Evolutionary conservation across 2,888 invertebrate species (phyloP).

Genomic region (Heliconius ismenius): DNA sequence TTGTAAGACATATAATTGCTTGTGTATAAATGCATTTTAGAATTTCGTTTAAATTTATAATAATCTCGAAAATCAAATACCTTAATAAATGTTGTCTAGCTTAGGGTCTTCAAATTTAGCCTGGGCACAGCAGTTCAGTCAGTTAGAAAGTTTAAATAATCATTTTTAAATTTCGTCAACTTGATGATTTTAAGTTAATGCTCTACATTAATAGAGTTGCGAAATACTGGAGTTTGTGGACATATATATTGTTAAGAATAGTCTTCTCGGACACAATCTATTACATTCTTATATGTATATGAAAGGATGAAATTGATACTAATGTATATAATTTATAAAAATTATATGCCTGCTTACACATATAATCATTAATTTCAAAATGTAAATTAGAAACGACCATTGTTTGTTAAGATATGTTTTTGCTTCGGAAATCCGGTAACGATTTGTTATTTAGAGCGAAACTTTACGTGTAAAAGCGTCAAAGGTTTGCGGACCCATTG

Average conservation of each 20-base stretch:
- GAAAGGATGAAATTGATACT: background rate
- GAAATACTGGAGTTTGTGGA: background rate
- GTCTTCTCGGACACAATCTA: background rate
- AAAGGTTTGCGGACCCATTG: constrained; percentile 71
- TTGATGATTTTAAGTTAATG: background rate
- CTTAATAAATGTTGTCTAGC: no score
- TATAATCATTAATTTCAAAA: background rate
- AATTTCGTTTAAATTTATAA: no score
- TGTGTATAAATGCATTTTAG: no score
- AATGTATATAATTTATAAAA: background rate
- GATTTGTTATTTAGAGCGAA: constrained; percentile 72
- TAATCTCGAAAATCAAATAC: no score
- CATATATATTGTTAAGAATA: background rate
- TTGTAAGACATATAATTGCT: no score
- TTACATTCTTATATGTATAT: no score
- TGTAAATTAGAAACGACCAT: background rate
- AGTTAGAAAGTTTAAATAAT: no score
- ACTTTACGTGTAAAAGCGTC: constrained; percentile 67
- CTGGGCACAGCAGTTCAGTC: no score
- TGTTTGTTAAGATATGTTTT: constrained; percentile 7
- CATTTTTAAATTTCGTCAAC: no score
- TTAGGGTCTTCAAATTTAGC: no score
- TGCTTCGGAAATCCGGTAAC: constrained; percentile 74
- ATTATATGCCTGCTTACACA: background rate
- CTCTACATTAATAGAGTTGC: background rate